phyloP scores from a whole-genome alignment of 1,140 invertebrate genomes.

The Paraescarpia echinospica region DNA sequence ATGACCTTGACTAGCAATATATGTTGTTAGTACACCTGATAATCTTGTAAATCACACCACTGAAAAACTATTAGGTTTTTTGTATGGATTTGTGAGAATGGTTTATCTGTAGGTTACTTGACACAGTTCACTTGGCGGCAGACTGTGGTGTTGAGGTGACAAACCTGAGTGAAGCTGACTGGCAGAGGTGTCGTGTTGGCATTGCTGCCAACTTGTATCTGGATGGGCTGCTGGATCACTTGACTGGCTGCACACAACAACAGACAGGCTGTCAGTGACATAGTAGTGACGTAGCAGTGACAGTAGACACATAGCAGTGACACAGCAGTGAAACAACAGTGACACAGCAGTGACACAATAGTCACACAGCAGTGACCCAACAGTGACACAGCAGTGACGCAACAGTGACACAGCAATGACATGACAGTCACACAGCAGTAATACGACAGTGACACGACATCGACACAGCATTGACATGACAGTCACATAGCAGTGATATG shows the following conservation, averaged over 20 bases:
- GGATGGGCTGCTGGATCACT: slow-evolving; percentile 48
- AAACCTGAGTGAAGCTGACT: slow-evolving; percentile 11
- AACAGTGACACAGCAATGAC: too few species aligned
- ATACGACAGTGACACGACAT: too few species aligned
- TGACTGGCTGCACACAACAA: slow-evolving; percentile 29
- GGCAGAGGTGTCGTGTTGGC: not conserved
- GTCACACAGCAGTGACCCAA: too few species aligned
- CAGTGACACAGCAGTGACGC: too few species aligned
- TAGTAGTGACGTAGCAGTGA: too few species aligned
- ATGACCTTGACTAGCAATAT: not conserved
- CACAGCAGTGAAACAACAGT: too few species aligned
- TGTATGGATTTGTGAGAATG: not conserved
- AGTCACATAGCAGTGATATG: too few species aligned
- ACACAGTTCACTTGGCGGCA: not conserved
- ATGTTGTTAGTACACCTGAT: not conserved
- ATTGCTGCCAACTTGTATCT: slow-evolving; percentile 38
- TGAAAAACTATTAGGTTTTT: not conserved
- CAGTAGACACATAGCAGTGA: too few species aligned
- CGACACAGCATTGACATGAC: too few species aligned
- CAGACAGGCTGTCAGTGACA: too few species aligned
- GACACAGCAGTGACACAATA: too few species aligned
- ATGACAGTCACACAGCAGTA: too few species aligned
- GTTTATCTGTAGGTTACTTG: not conserved
- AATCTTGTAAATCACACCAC: not conserved
- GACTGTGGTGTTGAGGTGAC: not conserved